phyloP scores from a whole-genome alignment of 2,113 vertebrate genomes.

The Apaloderma vittatum region DNA sequence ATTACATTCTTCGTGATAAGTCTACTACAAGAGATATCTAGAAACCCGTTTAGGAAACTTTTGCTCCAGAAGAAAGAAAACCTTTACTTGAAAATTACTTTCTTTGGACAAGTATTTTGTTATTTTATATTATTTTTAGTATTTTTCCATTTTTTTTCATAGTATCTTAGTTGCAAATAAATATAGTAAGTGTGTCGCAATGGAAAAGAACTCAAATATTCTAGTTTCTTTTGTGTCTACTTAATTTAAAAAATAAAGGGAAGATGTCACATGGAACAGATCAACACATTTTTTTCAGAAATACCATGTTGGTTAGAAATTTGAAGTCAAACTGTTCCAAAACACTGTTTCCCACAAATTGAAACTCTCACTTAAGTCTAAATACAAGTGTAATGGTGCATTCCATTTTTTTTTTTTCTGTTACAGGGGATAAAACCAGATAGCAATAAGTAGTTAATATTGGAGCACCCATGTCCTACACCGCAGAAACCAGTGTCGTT shows the following conservation, averaged over 20 bases:
- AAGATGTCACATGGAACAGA: not conserved
- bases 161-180: not conserved
- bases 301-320: not conserved
- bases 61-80: not conserved
- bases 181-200: not conserved
- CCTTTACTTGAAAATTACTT: not conserved
- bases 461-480: not conserved
- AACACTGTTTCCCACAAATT: not conserved
- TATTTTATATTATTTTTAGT: not conserved
- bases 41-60: not conserved
- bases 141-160: not conserved
- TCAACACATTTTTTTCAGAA: not conserved
- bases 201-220: not conserved
- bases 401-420: not conserved
- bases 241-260: not conserved
- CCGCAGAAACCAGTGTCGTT: not conserved
- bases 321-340: not conserved
- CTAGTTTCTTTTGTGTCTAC: not conserved
- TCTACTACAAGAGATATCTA: not conserved
- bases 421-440: not conserved
- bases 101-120: not conserved
- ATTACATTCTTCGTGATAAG: not conserved
- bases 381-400: not conserved
- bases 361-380: not conserved
- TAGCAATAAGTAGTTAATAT: not conserved